phyloP scores from a whole-genome alignment of 2,888 invertebrate species.

The Notodonta dromedarius region DNA sequence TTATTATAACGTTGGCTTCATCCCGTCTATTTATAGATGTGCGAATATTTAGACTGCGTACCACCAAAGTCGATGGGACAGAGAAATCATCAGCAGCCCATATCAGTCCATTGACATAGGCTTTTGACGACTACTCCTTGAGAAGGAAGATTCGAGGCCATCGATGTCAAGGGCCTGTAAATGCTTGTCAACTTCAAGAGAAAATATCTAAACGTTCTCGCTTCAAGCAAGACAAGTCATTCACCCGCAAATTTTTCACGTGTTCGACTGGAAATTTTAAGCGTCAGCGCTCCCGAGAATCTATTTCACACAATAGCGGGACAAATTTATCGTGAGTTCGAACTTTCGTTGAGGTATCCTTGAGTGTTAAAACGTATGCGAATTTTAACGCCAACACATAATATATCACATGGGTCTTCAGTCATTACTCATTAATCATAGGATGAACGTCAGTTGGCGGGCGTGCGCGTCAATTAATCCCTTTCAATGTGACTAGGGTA shows the following conservation, averaged over 20 bases:
- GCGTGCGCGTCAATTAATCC: conserved; percentile 53
- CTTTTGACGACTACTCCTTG: no score
- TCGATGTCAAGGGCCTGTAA: no score
- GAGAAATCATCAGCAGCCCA: not conserved
- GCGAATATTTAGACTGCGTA: not conserved
- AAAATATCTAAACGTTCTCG: not conserved
- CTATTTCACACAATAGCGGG: not conserved
- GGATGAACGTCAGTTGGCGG: conserved; percentile 23
- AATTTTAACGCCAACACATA: conserved; percentile 39
- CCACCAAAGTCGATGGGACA: not conserved
- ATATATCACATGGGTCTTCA: conserved; percentile 39
- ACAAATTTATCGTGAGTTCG: conserved; percentile 8
- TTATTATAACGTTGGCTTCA: conserved; percentile 23
- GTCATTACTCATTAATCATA: conserved; percentile 49
- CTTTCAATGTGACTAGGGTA: conserved; percentile 28
- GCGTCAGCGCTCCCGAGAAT: not conserved
- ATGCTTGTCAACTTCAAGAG: no score
- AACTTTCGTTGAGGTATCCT: conserved; percentile 18
- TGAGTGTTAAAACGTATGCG: conserved; percentile 38
- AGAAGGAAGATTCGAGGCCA: no score
- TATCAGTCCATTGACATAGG: no score
- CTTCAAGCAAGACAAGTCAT: not conserved
- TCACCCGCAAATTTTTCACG: not conserved
- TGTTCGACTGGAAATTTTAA: not conserved
- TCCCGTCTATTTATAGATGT: conserved; percentile 35